Evolutionary conservation across 2,888 invertebrate genomes (phyloP).

Genomic region (Zeuzera pyrina): DNA sequence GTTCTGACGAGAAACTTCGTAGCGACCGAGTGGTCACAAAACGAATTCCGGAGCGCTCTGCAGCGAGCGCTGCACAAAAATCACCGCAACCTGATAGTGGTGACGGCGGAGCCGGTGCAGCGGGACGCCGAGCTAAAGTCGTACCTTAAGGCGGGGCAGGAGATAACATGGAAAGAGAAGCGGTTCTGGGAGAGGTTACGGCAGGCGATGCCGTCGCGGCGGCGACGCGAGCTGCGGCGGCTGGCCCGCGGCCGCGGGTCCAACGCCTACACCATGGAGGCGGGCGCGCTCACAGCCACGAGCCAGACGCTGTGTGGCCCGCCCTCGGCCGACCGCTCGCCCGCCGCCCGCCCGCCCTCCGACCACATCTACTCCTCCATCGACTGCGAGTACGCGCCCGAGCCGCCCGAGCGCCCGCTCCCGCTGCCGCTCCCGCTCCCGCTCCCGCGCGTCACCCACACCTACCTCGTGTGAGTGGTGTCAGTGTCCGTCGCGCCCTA

Average conservation of each 20-base stretch:
- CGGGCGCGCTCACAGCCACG: constrained; percentile 74
- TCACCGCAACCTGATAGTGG: constrained; percentile 89
- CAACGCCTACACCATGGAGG: constrained; percentile 88
- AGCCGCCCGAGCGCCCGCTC: constrained; percentile 53
- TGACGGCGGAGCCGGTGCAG: constrained; percentile 85
- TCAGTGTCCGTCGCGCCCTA: constrained; percentile 35
- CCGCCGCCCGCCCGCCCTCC: constrained; percentile 82
- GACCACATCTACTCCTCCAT: constrained; percentile 94
- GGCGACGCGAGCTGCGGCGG: constrained; percentile 74
- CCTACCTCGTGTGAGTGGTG: no score
- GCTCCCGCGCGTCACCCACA: constrained; percentile 65
- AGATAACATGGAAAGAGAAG: constrained; percentile 91
- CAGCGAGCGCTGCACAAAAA: constrained; percentile 89
- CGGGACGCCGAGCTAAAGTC: constrained; percentile 90
- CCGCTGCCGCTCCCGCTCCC: constrained; percentile 59
- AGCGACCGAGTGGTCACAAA: constrained; percentile 93
- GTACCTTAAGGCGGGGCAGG: constrained; percentile 89
- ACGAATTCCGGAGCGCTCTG: constrained; percentile 91
- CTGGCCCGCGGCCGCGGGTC: constrained; percentile 84
- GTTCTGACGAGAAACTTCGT: constrained; percentile 91
- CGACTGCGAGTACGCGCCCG: constrained; percentile 89
- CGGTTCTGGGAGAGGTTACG: constrained; percentile 95
- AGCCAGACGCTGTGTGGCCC: constrained; percentile 74
- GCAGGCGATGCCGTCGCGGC: constrained; percentile 89
- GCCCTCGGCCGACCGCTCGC: constrained; percentile 72